Conservation (phyloP, 1,140 invertebrate species). For the Hydropsyche tenuis region DNA sequence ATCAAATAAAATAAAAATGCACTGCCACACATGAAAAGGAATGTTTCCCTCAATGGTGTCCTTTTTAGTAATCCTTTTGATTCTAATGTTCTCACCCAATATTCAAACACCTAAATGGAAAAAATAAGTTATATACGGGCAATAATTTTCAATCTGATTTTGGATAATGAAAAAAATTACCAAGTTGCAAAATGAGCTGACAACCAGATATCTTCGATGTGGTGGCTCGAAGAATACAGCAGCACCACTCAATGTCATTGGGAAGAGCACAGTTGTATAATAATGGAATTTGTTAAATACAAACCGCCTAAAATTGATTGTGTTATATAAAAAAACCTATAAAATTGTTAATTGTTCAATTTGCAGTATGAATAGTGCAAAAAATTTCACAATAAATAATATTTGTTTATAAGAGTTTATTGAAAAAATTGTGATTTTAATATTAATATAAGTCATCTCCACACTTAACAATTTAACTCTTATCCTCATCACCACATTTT, state of each 20-base stretch:
- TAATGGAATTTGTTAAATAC: constrained; percentile 60
- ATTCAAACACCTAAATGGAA: constrained; percentile 60
- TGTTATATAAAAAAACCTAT: constrained; percentile 25
- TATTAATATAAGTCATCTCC: too few relatives aligned
- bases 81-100: constrained; percentile 59
- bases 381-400: too few relatives aligned
- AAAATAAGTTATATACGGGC: too few relatives aligned
- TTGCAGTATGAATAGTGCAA: too few relatives aligned
- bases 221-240: constrained; percentile 61
- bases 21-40: constrained; percentile 61
- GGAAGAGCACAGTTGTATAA: constrained; percentile 59
- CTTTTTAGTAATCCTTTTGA: constrained; percentile 59
- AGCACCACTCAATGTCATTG: constrained; percentile 58
- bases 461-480: too few relatives aligned
- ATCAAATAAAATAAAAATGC: constrained; percentile 61
- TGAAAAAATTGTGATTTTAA: too few relatives aligned
- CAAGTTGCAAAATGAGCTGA: constrained; percentile 62
- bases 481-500: too few relatives aligned
- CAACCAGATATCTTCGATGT: constrained; percentile 58
- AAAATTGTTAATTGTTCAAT: background rate
- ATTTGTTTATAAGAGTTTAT: too few relatives aligned
- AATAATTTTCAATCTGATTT: too few relatives aligned
- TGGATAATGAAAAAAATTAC: constrained; percentile 48
- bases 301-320: constrained; percentile 55
- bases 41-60: constrained; percentile 56